phyloP scores from a whole-genome alignment of 2,888 invertebrate genomes.

The Cantharis rufa region DNA sequence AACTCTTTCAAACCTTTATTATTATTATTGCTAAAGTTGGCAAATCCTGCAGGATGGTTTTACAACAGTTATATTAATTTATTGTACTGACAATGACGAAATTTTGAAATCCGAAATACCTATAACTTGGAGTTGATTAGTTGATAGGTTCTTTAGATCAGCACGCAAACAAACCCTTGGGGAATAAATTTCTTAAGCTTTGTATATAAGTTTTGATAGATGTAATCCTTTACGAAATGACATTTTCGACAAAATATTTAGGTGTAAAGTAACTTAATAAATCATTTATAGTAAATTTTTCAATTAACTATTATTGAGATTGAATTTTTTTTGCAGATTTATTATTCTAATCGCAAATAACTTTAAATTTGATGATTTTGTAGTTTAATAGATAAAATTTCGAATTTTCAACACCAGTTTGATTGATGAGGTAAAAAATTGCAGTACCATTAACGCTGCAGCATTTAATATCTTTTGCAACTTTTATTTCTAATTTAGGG shows the following conservation, averaged over 20 bases:
- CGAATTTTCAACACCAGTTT: not conserved
- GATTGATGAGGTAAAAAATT: not conserved
- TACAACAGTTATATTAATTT: not conserved
- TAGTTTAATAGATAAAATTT: not conserved
- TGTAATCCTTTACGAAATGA: not conserved
- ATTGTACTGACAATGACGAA: not conserved
- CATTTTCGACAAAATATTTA: not conserved
- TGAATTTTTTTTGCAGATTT: not conserved
- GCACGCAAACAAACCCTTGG: not conserved
- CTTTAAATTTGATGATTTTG: not conserved
- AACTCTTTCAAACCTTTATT: not conserved
- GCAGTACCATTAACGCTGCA: not conserved
- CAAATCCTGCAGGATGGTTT: not conserved
- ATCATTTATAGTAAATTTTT: not conserved
- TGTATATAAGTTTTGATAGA: not conserved
- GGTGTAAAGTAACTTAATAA: not conserved
- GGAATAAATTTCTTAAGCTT: not conserved
- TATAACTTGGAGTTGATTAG: not conserved
- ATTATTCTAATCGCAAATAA: not conserved
- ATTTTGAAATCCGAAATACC: not conserved
- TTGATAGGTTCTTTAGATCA: not conserved
- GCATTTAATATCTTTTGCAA: not conserved
- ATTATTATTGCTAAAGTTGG: not conserved
- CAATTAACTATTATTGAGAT: not conserved
- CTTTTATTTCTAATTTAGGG: not conserved